Base-by-base conservation (phyloP, 2,888 invertebrate genomes). In the Lasioglossum oenotherae region DNA sequence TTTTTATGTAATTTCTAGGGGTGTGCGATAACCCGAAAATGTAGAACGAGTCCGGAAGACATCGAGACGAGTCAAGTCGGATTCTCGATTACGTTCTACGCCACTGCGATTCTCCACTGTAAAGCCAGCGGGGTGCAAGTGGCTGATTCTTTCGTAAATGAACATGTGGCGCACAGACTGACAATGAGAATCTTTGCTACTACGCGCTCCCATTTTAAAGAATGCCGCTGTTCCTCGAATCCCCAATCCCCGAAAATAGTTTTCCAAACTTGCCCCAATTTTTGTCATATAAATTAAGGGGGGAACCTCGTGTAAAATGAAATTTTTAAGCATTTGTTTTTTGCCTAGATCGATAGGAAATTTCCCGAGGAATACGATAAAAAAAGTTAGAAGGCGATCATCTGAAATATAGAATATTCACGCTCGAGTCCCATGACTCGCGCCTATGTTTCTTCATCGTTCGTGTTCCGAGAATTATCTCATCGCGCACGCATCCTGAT, bases 91-190 rank as follows among this genome's bases (percentile, higher is more conserved):
- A 31, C 31, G 31, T 69, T 77, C 85, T 87, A 90, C 90, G 89
- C 89, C 87, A 85, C 27, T 89, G 88, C 72, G 49, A 41, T 89
- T 49, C 84, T 84, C 49, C 67, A 31, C 57, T 81, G 71, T 80
- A 74, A 71, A 83, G 80, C 57, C 78, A 83, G 81, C 72, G 35
- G 84, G 84, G 60, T 79, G 78, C 73, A 86, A 82, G 80, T 85
- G 82, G 46, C 79, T 44, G 82, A 87, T 76, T 79, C 82, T 88
- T 88, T 90, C 60, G 74, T 87, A 82, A 89, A 87, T 49, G 86
- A 88, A 92, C 92, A 92, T 87, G 81, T 92, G 91, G 87, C 64
- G 69, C 67, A 76, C 88, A 92, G 89, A 87, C 88, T 84, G 77
- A 82, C 78, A 86, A 78, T 84, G 77, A 82, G 80, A 86, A 78